phyloP scores from a whole-genome alignment of 2,888 invertebrate genomes.

The Drosophila mettleri region DNA sequence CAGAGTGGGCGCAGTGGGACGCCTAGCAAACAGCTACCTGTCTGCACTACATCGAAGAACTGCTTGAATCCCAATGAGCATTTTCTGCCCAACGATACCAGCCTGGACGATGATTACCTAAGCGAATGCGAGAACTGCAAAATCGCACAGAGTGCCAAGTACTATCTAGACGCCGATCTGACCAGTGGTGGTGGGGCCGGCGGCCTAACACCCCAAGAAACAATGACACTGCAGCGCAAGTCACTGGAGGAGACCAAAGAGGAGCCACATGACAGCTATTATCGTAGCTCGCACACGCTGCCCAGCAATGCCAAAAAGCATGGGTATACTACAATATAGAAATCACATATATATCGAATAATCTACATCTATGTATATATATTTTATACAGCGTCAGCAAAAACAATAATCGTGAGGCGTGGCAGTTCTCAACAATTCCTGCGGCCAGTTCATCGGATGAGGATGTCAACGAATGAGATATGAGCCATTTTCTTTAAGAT shows the following conservation, averaged over 20 bases:
- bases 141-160: conserved; percentile 89
- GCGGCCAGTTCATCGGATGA: conserved; percentile 86
- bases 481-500: conserved; percentile 85
- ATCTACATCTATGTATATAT: conserved; percentile 6
- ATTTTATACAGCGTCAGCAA: conserved; percentile 81
- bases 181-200: conserved; percentile 82
- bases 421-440: conserved; percentile 88
- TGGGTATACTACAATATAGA: conserved; percentile 69
- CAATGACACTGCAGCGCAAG: conserved; percentile 89
- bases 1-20: conserved; percentile 45
- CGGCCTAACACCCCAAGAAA: conserved; percentile 86
- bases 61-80: conserved; percentile 85
- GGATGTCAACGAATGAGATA: conserved; percentile 85
- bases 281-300: conserved; percentile 88
- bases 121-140: conserved; percentile 95
- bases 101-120: conserved; percentile 89
- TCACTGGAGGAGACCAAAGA: conserved; percentile 84
- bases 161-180: conserved; percentile 87
- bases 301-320: conserved; percentile 87
- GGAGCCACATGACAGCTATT: conserved; percentile 86
- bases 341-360: neutral
- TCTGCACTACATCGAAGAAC: conserved; percentile 85
- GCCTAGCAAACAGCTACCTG: conserved; percentile 83
- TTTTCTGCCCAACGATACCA: conserved; percentile 85
- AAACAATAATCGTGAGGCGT: conserved; percentile 87